Evolutionary conservation across 2,797 vertebrate species (phyloP).

Genomic region (Rhynchotus rufescens): DNA sequence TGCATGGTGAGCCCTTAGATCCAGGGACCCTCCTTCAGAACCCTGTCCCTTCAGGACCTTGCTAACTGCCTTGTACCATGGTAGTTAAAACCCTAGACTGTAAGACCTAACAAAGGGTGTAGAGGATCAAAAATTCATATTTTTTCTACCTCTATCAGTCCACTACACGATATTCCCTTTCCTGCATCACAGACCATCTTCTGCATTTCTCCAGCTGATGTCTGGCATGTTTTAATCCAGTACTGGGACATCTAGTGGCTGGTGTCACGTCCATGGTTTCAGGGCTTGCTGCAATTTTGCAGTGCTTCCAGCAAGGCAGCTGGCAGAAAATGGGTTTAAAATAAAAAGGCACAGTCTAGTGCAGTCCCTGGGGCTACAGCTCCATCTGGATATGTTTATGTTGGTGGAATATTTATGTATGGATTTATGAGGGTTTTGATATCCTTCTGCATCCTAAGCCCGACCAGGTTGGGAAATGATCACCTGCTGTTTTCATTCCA

Average conservation of each 20-base stretch:
- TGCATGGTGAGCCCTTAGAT: not conserved
- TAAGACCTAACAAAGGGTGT: not conserved
- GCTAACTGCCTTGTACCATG: not conserved
- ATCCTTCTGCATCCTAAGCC: not conserved
- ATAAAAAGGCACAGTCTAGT: not conserved
- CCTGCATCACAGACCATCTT: not conserved
- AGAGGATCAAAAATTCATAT: not conserved
- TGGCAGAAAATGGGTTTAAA: not conserved
- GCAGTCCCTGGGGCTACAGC: not conserved
- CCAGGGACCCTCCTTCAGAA: not conserved
- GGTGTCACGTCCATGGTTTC: not conserved
- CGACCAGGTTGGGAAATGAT: not conserved
- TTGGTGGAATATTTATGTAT: not conserved
- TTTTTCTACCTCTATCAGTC: not conserved
- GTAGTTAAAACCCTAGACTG: not conserved
- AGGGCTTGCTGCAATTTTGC: not conserved
- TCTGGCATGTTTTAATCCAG: not conserved
- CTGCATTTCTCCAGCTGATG: not conserved
- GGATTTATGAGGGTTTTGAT: not conserved
- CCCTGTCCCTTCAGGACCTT: not conserved
- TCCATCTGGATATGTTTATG: not conserved
- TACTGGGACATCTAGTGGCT: conserved; percentile 44
- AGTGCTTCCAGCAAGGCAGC: not conserved
- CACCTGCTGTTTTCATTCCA: not conserved
- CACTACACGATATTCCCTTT: not conserved